These are phyloP conservation scores for Metacarcinus magister DNA, from an alignment of 2,888 invertebrate species.

Conservation along the genomic window DNA sequence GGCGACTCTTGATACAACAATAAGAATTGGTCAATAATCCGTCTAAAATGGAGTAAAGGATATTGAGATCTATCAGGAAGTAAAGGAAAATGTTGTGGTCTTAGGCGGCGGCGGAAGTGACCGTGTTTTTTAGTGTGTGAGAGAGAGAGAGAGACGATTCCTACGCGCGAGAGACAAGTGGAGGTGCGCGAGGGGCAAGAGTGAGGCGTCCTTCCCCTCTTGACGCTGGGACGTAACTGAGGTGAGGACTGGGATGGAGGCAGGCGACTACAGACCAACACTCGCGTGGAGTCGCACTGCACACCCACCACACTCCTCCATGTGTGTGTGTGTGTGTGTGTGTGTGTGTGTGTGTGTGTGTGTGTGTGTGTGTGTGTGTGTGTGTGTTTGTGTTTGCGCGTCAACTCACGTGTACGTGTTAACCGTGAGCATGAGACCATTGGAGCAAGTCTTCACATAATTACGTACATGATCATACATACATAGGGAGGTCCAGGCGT, in stretches of 20 bases:
- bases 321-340: neutral
- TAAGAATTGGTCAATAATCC: neutral
- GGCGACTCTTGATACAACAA: conserved; percentile 40
- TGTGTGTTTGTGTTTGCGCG: neutral
- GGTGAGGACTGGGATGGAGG: neutral
- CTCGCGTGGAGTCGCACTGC: neutral
- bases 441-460: neutral
- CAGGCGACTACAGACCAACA: neutral
- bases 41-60: neutral
- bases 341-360: too few relatives aligned
- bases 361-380: neutral
- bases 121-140: neutral
- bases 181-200: neutral
- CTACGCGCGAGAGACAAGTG: neutral
- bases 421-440: neutral
- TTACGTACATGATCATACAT: neutral
- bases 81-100: neutral
- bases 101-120: neutral
- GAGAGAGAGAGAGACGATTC: neutral
- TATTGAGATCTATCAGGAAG: neutral
- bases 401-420: neutral
- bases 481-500: neutral
- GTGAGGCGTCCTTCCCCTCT: conserved; percentile 4
- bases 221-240: conserved; percentile 10
- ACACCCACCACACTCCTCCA: neutral